Evolutionary conservation across 2,113 vertebrate species (phyloP).

Genomic region (Rallus limicola): DNA sequence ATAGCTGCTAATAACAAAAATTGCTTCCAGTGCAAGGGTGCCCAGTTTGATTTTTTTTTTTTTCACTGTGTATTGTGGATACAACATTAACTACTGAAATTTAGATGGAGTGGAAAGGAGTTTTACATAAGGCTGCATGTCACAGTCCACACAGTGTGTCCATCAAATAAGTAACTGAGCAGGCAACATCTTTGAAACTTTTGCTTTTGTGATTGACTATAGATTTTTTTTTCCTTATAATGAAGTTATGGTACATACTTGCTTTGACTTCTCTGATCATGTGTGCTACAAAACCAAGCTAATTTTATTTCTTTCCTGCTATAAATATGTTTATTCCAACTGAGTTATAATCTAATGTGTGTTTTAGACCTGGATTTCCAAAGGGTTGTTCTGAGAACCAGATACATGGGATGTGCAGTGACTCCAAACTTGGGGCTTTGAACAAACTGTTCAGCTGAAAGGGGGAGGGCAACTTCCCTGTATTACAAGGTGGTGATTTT

Average conservation of each 20-base stretch:
- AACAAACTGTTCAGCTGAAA: neutral
- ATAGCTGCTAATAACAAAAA: neutral
- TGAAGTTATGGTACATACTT: neutral
- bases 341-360: neutral
- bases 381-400: neutral
- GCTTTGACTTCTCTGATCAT: neutral
- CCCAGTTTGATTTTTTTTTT: neutral
- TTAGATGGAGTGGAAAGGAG: neutral
- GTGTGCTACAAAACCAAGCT: neutral
- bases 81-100: neutral
- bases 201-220: neutral
- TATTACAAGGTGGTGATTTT: neutral
- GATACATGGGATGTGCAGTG: neutral
- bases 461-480: neutral
- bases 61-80: neutral
- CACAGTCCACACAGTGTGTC: rapidly evolving
- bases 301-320: neutral
- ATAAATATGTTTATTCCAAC: neutral
- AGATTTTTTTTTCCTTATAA: neutral
- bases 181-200: neutral
- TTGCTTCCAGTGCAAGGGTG: neutral
- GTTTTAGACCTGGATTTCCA: neutral
- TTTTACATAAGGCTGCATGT: neutral
- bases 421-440: neutral
- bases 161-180: neutral